Base-by-base conservation (phyloP, 2,113 vertebrate genomes). In the Electrona antarctica region DNA sequence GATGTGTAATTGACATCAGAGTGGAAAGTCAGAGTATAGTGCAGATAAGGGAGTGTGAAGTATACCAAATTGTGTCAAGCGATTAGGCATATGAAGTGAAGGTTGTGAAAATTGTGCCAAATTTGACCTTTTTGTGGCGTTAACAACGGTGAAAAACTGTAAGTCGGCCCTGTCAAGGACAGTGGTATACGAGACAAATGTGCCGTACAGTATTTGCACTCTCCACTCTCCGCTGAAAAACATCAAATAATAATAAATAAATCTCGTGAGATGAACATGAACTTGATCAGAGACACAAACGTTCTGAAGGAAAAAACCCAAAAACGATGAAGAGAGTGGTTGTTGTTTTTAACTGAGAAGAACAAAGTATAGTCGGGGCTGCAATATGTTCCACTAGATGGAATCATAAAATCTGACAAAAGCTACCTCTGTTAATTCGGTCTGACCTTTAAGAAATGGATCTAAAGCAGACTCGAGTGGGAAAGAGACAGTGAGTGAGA, bases 371-470 rank as follows among this genome's bases (percentile, higher is more conserved):
- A 28, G 54, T 69, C 68, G 65, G 8, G 67, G 50, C 64, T 64
- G 21, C 21, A 21, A 0, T 46, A 15, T 80, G 79, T 77, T 76
- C 33, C 69, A 58, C 29, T 2, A 3, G n/a, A 71, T 49, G 8
- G 7, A 11, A 64, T 73, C 49, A 33, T 21, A 57, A 64, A 49
- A 64, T 76, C 67, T 82, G 76, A 85, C 51, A 48, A 79, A 84
- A 82, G 73, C 10, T 8, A 58, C 15, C 60, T 29, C 13, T 33
- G 79, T 69, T 60, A 48, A 29, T 12, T 82, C 72, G 49, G 0
- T 0, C 49, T 78, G 83, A 84, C 82, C 82, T 86, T 81, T 81
- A 73, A 59, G 56, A 77, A 75, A 80, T 15, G 15, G 45, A 71
- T 69, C 57, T 67, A 57, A 21, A 60, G 47, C 52, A 60, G 33